Conservation (phyloP, 2,113 vertebrate species). For the Myotis lucifugus region DNA sequence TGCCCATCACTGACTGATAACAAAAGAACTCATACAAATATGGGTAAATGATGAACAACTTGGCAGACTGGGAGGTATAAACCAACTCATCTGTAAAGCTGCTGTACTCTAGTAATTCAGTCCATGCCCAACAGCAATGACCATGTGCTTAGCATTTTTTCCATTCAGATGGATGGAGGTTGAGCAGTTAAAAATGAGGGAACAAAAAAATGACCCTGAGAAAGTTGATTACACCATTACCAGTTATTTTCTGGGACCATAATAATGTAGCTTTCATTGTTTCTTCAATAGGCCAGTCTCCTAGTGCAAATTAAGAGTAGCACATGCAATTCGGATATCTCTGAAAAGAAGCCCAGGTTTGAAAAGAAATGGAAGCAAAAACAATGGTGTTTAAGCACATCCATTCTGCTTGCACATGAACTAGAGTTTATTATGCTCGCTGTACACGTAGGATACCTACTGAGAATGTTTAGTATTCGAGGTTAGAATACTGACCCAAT, state of each 20-base stretch:
- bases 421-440: neutral
- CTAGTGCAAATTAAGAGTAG: conserved; percentile 40
- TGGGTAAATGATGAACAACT: neutral
- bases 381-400: neutral
- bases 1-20: neutral
- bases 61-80: neutral
- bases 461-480: neutral
- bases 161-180: neutral
- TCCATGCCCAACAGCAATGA: neutral
- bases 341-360: conserved; percentile 29
- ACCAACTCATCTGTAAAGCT: neutral
- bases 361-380: conserved; percentile 43
- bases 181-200: neutral
- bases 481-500: neutral
- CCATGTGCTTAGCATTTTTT: neutral
- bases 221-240: conserved; percentile 15
- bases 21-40: neutral
- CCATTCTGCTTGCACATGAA: neutral
- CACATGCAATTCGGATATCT: conserved; percentile 11
- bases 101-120: neutral
- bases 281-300: conserved; percentile 19
- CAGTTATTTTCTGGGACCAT: conserved; percentile 23
- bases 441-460: neutral
- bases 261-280: conserved; percentile 29
- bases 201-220: conserved; percentile 32